Base-by-base conservation (phyloP, 37 sponge, comb jelly and placozoan genomes). In the Eunapius fragilis region DNA sequence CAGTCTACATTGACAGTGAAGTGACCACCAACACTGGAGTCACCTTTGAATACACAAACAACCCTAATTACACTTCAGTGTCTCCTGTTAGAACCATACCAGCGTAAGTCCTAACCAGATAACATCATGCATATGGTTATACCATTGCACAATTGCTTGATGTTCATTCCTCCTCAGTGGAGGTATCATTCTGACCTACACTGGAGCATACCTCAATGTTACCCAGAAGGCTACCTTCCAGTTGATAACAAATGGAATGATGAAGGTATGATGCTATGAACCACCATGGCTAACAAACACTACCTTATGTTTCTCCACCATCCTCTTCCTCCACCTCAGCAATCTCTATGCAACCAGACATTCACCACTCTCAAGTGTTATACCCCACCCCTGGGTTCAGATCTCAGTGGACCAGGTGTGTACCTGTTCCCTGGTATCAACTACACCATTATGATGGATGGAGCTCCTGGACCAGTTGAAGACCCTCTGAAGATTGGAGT, bases 131-230 rank as follows among this genome's bases (percentile, higher is more conserved):
- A n/a, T n/a, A 41, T 41, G 41, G 41, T 33, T 49, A 22, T 80
- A 25, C 23, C 25, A 25, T 41, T 68, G 74, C 47, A 25, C 23
- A 3, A 25, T 41, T 68, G 74, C 47, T 24, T 22, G 30, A 68
- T 81, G 45, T 69, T 77, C 30, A 22, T 13, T 76, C 35, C n/a
- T 76, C 0, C 38, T 24, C 83, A 91, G 91, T 26, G 91, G 91
- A 78, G 91, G 91, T 27, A 79, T 86, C 32, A 82, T 47, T 2
- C 17, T 91, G 22, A 67, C 14, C 25, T 87, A 86, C 75, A 86
- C 38, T 34, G 91, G 91, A 72, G 71, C 38, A 2, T 37, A 86
- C 78, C 68, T 91, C 4, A 73, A 91, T 77, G 83, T 83, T 13
- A 72, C 82, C 22, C 79, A 74, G 67, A 25, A 86, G 13, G 87